Evolutionary conservation across 2,888 invertebrate genomes (phyloP).

Genomic region (Polyommatus iphigenia): DNA sequence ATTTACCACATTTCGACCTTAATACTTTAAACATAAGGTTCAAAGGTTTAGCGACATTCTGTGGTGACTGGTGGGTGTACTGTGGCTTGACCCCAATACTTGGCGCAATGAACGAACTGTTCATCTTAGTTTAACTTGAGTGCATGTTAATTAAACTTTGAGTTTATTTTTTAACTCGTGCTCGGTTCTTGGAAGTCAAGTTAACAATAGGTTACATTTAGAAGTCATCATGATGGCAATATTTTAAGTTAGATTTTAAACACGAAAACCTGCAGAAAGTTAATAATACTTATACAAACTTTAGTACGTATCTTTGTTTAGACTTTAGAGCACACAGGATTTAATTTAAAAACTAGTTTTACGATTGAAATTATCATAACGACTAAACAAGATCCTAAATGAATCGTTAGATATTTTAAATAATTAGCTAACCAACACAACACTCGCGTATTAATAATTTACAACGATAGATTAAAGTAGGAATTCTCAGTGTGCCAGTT

Average conservation of each 20-base stretch:
- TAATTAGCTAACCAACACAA: too few species aligned
- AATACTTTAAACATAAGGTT: background rate
- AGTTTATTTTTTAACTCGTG: background rate
- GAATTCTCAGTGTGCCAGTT: background rate
- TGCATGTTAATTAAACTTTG: background rate
- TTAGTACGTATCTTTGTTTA: background rate
- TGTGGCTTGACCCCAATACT: slow-evolving; percentile 12
- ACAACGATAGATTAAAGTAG: background rate
- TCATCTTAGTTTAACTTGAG: background rate
- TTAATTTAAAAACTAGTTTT: background rate
- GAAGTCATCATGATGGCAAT: background rate
- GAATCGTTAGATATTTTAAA: background rate
- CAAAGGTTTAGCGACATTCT: background rate
- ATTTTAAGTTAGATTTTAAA: too few species aligned
- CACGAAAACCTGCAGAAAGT: too few species aligned
- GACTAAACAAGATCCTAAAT: background rate
- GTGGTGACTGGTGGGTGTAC: slow-evolving; percentile 14
- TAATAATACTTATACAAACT: too few species aligned
- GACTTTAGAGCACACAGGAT: background rate
- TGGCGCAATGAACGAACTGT: slow-evolving; percentile 1
- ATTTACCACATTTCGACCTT: background rate
- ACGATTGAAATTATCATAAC: background rate
- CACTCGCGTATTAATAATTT: background rate
- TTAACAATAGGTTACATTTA: background rate
- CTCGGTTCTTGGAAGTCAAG: background rate